These are phyloP conservation scores for Nibea coibor DNA, from an alignment of 2,113 vertebrate species.

Conservation along the genomic window DNA sequence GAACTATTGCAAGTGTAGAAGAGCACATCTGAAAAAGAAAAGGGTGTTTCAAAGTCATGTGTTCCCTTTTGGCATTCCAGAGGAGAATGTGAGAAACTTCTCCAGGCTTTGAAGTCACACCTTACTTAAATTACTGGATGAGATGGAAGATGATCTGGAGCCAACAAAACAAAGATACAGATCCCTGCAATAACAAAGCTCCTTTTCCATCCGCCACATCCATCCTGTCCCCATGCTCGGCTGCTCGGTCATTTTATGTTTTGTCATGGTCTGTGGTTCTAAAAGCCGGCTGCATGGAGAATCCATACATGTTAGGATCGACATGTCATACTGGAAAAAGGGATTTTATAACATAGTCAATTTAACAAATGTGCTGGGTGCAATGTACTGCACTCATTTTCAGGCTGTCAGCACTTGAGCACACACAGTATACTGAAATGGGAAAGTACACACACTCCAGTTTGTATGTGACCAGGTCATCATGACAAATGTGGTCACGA, in stretches of 20 bases:
- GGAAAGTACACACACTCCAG: not conserved
- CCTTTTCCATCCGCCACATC: not conserved
- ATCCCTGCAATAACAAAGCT: slow-evolving; percentile 10
- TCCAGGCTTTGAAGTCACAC: slow-evolving; percentile 12
- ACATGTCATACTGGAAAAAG: not conserved
- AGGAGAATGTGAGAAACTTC: slow-evolving; percentile 8
- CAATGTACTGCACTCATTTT: not conserved
- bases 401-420: not conserved
- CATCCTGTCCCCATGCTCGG: not conserved
- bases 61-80: slow-evolving; percentile 4
- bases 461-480: not conserved
- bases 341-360: slow-evolving; percentile 1
- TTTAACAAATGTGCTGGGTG: not conserved
- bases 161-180: slow-evolving; percentile 7
- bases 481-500: not conserved
- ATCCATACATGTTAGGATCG: not conserved
- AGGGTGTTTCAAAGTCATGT: slow-evolving; percentile 21
- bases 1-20: not conserved
- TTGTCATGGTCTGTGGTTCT: not conserved
- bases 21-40: not conserved
- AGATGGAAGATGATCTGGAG: slow-evolving; percentile 29
- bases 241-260: not conserved
- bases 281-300: not conserved
- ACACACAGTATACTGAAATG: not conserved
- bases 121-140: slow-evolving; percentile 8